These are phyloP conservation scores for Rhombomys opimus DNA, from an alignment of 2,113 vertebrate species.

Conservation along the genomic window DNA sequence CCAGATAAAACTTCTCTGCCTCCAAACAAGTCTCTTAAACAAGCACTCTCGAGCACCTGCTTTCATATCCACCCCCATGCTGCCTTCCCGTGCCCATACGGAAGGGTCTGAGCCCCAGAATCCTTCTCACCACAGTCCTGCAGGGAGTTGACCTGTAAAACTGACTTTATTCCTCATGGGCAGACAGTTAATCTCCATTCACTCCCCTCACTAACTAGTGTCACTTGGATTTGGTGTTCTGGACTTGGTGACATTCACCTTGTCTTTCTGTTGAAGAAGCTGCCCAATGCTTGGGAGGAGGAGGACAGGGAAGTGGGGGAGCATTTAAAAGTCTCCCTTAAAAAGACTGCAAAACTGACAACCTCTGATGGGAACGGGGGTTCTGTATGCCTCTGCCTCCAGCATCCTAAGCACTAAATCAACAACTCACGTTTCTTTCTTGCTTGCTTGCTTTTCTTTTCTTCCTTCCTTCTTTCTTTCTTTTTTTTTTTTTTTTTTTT, in stretches of 20 bases:
- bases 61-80: background rate
- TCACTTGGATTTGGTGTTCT: slow-evolving; percentile 45
- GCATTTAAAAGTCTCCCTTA: background rate
- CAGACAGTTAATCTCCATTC: background rate
- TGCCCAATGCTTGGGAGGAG: background rate
- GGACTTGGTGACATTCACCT: background rate
- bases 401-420: background rate
- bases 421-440: background rate
- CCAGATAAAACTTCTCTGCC: background rate
- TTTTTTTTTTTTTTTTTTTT: too few relatives aligned
- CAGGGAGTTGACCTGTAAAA: slow-evolving; percentile 29
- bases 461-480: too few relatives aligned
- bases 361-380: background rate
- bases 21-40: background rate
- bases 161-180: slow-evolving; percentile 3
- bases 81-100: background rate
- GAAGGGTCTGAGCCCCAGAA: background rate
- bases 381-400: background rate
- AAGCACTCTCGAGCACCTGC: background rate
- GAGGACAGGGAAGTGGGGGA: background rate
- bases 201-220: background rate
- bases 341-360: background rate
- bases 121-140: background rate
- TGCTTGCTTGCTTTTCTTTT: too few relatives aligned
- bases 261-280: slow-evolving; percentile 3